Evolutionary conservation across 2,888 invertebrate genomes (phyloP).

Genomic region (Thera britannica): DNA sequence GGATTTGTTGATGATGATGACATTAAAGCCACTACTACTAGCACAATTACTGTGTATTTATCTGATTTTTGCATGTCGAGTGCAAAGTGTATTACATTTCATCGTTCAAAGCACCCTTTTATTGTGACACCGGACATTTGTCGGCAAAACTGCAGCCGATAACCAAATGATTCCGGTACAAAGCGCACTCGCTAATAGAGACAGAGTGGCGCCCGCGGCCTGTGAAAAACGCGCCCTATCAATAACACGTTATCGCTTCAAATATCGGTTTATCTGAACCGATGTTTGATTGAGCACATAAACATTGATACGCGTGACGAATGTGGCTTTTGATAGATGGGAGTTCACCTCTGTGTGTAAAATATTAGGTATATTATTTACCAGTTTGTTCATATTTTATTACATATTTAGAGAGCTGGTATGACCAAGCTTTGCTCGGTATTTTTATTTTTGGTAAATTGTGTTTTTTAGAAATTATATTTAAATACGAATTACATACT

Average conservation of each 20-base stretch:
- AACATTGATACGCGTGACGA: conserved; percentile 51
- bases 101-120: background rate
- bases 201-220: conserved; percentile 56
- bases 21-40: no score
- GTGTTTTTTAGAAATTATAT: no score
- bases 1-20: no score
- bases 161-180: conserved; percentile 25
- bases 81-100: background rate
- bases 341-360: conserved; percentile 14
- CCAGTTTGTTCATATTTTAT: background rate
- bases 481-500: no score
- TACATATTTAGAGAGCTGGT: no score
- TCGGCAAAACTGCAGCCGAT: conserved; percentile 27
- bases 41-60: no score
- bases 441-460: no score
- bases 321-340: conserved; percentile 36
- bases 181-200: conserved; percentile 53
- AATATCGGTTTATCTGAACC: conserved; percentile 41
- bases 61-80: no score
- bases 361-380: background rate
- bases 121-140: conserved; percentile 21
- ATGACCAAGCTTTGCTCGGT: no score
- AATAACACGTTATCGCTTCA: conserved; percentile 54
- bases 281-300: conserved; percentile 26
- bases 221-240: conserved; percentile 71